Evolutionary conservation across 2,888 invertebrate species (phyloP).

Genomic region (Ormyrus pomaceus): DNA sequence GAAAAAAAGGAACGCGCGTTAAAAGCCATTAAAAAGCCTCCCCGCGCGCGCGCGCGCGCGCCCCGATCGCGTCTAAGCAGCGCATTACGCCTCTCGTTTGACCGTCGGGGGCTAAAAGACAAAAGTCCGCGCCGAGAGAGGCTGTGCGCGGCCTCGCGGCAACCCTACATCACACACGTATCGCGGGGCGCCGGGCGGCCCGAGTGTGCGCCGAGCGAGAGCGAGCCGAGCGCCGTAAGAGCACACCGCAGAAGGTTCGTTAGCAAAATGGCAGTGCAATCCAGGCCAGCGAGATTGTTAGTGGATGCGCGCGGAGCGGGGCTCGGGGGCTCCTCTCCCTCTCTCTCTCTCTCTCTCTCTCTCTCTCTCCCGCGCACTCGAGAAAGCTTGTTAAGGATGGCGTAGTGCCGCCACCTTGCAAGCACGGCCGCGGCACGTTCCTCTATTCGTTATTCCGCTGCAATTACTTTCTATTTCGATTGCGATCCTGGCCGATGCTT

Average conservation of each 20-base stretch:
- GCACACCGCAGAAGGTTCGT: conserved; percentile 62
- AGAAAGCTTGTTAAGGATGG: conserved; percentile 66
- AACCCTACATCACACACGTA: background rate
- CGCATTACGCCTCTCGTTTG: too few relatives aligned
- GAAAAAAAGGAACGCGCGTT: too few relatives aligned
- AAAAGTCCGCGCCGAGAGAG: background rate
- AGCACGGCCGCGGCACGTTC: background rate
- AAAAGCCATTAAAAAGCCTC: too few relatives aligned
- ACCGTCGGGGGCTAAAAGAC: background rate
- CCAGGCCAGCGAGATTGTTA: conserved; percentile 60
- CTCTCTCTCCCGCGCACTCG: conserved; percentile 55
- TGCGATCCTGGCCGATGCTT: background rate
- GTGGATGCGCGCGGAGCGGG: conserved; percentile 52
- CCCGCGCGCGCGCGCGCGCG: too few relatives aligned
- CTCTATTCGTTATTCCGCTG: conserved; percentile 42
- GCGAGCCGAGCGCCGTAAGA: background rate
- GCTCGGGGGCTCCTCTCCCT: background rate
- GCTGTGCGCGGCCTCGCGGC: too few relatives aligned
- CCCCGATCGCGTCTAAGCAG: too few relatives aligned
- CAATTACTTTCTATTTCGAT: conserved; percentile 22
- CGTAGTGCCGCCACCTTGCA: conserved; percentile 55
- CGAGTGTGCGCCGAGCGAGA: background rate
- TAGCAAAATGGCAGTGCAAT: conserved; percentile 65
- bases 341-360: background rate
- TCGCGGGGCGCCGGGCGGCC: background rate